These are phyloP conservation scores for Centropus unirufus DNA, from an alignment of 2,113 vertebrate species.

Conservation along the genomic window DNA sequence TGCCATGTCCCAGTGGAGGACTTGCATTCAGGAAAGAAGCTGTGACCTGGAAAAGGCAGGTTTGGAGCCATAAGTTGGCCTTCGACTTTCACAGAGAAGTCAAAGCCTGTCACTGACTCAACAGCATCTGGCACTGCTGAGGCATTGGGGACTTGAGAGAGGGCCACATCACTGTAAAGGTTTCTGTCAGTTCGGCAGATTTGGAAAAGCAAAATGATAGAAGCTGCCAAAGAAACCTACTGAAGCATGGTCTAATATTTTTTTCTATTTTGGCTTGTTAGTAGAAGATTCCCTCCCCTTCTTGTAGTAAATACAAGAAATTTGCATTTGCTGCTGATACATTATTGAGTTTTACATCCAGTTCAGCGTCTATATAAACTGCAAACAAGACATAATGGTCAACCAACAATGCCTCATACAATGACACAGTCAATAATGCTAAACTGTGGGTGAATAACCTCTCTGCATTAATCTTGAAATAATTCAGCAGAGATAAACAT, in stretches of 20 bases:
- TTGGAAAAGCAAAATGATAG: neutral
- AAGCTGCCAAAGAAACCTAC: neutral
- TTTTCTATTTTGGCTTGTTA: neutral
- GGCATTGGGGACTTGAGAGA: neutral
- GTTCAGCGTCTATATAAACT: slow-evolving; percentile 37
- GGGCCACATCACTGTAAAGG: neutral
- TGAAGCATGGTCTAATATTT: neutral
- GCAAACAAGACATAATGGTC: slow-evolving; percentile 49
- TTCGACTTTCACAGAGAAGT: neutral
- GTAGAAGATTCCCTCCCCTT: neutral
- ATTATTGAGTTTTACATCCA: neutral
- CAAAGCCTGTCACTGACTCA: neutral
- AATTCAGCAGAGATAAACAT: slow-evolving; percentile 34
- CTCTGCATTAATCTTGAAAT: slow-evolving; percentile 40
- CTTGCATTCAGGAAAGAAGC: slow-evolving; percentile 31
- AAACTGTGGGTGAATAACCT: neutral
- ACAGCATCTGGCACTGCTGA: neutral
- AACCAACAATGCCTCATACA: slow-evolving; percentile 11
- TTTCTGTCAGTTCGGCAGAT: neutral
- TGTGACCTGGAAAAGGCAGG: slow-evolving; percentile 7
- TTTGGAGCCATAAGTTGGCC: neutral
- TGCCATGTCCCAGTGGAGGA: neutral
- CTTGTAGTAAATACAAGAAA: neutral
- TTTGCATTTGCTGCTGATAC: neutral
- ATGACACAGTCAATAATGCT: slow-evolving; percentile 36